Conservation (phyloP, 2,797 vertebrate species). For the Catostomus latipinnis region DNA sequence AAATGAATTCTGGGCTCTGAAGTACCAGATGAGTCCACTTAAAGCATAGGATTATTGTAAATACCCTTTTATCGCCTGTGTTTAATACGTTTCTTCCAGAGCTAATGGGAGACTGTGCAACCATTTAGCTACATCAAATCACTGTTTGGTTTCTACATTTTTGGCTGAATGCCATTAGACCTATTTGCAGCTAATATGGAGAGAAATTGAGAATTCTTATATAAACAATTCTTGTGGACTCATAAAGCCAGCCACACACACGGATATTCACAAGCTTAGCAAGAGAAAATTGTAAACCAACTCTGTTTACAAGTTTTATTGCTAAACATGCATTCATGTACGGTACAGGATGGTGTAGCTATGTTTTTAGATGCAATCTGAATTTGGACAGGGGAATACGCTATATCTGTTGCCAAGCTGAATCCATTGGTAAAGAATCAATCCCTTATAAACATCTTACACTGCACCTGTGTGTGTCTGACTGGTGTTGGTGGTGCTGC, state of each 20-base stretch:
- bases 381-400: not conserved
- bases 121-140: constrained; percentile 60
- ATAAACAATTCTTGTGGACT: constrained; percentile 60
- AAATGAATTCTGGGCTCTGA: constrained; percentile 45
- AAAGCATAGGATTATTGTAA: constrained; percentile 63
- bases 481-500: not conserved
- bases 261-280: constrained; percentile 23
- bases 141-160: constrained; percentile 69
- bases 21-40: constrained; percentile 58
- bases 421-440: not conserved
- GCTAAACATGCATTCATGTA: not conserved
- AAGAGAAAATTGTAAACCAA: not conserved
- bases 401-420: no score
- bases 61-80: constrained; percentile 60
- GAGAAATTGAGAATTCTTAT: constrained; percentile 65
- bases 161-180: constrained; percentile 64
- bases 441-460: not conserved
- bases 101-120: constrained; percentile 37
- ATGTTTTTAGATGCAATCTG: not conserved
- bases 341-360: no score
- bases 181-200: constrained; percentile 68
- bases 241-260: not conserved
- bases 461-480: constrained; percentile 10
- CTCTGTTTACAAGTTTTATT: not conserved
- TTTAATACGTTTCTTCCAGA: constrained; percentile 57